A percentile compares a stretch with the other conserved stretches of the same genome.
Conservation (phyloP, 2,888 invertebrate species). For the Acanthacorydalis orientalis region DNA sequence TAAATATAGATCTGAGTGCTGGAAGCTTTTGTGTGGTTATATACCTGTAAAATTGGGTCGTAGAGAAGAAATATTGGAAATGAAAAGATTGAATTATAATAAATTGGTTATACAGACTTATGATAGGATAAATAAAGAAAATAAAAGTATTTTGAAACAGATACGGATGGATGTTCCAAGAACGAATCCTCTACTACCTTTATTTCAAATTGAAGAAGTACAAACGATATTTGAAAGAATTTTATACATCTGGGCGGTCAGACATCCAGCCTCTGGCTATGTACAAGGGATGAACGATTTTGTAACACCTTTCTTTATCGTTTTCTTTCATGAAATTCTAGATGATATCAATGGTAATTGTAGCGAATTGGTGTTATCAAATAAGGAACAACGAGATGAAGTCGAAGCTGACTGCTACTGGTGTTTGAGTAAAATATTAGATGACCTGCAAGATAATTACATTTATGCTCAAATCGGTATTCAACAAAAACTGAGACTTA, state of each 20-base stretch:
- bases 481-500: conserved; percentile 81
- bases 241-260: conserved; percentile 90
- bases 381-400: conserved; percentile 52
- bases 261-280: conserved; percentile 93
- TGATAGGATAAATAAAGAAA: neutral
- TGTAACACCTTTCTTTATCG: conserved; percentile 92
- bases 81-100: neutral
- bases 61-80: neutral
- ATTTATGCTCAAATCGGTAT: conserved; percentile 96
- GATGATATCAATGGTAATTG: conserved; percentile 53
- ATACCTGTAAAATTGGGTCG: neutral
- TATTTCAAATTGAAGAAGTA: conserved; percentile 82
- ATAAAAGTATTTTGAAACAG: conserved; percentile 19
- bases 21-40: neutral
- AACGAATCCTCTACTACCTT: conserved; percentile 84
- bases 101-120: neutral
- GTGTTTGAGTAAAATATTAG: conserved; percentile 88
- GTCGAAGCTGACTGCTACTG: conserved; percentile 95
- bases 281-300: conserved; percentile 90
- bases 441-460: conserved; percentile 93
- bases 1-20: neutral
- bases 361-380: conserved; percentile 58
- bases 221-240: conserved; percentile 88
- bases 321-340: conserved; percentile 79
- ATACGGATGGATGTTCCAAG: conserved; percentile 94